Base-by-base conservation (phyloP, 2,888 invertebrate genomes). In the Caradrina kadenii region DNA sequence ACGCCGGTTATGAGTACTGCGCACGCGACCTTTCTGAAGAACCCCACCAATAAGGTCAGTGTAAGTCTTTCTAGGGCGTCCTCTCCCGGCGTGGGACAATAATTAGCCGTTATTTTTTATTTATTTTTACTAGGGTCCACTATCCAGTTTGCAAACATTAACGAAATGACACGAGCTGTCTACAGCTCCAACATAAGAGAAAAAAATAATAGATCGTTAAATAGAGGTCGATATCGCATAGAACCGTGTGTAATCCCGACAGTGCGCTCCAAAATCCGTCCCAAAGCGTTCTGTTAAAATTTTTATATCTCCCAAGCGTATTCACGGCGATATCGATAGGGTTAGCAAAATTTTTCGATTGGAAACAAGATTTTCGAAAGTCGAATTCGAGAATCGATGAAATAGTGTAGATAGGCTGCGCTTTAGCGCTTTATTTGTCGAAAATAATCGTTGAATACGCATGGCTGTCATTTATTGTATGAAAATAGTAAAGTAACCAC, bases 171-270 rank as follows among this genome's bases (percentile, higher is more conserved):
- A 17, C 45, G 5, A 15, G 5, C 45, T 6, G n/a, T n/a, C 1
- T n/a, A 8, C 13, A 50, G 22, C 19, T 42, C 52, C 1, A 63
- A 7, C 4, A 13, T 1, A n/a, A 2, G n/a, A 17, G 13, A 61
- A 1, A 45, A n/a, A 7, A 42, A 31, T 5, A 52, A 64, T 54
- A 58, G 31, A 60, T 58, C 35, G 11, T 49, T 21, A 53, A 31
- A 59, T 1, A 54, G 45, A 73, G 71, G 70, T 79, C 76, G 73
- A 81, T 78, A 76, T 65, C 81, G 73, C 77, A 78, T 75, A 70
- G 76, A 73, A 75, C 79, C 71, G 65, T 59, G 73, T 70, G 77
- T 71, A 79, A 65, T 73, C 21, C 65, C 59, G 63, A 53, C 75
- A 56, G 61, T 48, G 55, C 59, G 49, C 60, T 78, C 61, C 58